These are phyloP conservation scores for Barnardius zonarius DNA, from an alignment of 2,113 vertebrate genomes.

Conservation along the genomic window DNA sequence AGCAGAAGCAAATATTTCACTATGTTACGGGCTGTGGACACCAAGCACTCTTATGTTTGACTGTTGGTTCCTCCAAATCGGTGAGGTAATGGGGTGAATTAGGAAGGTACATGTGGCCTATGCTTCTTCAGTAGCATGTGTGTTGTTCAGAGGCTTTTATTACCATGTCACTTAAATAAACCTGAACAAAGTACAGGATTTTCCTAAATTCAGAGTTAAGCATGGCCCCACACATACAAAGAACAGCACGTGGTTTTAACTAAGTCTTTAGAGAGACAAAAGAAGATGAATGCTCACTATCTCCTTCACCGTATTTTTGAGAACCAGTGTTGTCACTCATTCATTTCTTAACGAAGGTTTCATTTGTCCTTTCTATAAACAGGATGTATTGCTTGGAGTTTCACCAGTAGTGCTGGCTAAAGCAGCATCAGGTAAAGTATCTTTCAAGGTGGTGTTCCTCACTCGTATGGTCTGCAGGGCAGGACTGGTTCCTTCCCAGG, in stretches of 20 bases:
- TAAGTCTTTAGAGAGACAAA: not conserved
- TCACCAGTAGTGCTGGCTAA: not conserved
- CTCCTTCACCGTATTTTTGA: not conserved
- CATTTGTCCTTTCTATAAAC: not conserved
- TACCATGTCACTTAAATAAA: not conserved
- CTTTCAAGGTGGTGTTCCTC: constrained; percentile 55
- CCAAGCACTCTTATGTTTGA: not conserved
- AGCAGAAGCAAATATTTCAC: not conserved
- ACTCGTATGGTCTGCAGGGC: constrained; percentile 66
- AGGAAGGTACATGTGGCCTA: not conserved
- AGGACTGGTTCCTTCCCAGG: constrained; percentile 66
- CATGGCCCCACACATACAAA: not conserved
- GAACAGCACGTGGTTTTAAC: not conserved
- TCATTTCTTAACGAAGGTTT: not conserved
- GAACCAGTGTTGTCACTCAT: not conserved
- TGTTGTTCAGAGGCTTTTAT: not conserved
- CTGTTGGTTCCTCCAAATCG: not conserved
- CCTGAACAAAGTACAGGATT: not conserved
- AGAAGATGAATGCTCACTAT: not conserved
- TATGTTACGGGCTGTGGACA: not conserved
- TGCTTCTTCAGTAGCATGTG: not conserved
- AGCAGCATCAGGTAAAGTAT: not conserved
- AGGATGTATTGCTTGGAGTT: not conserved
- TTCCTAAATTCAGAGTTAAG: not conserved
- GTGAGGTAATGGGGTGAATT: not conserved